Base-by-base conservation (phyloP, 2,113 vertebrate genomes). In the Caranx melampygus region DNA sequence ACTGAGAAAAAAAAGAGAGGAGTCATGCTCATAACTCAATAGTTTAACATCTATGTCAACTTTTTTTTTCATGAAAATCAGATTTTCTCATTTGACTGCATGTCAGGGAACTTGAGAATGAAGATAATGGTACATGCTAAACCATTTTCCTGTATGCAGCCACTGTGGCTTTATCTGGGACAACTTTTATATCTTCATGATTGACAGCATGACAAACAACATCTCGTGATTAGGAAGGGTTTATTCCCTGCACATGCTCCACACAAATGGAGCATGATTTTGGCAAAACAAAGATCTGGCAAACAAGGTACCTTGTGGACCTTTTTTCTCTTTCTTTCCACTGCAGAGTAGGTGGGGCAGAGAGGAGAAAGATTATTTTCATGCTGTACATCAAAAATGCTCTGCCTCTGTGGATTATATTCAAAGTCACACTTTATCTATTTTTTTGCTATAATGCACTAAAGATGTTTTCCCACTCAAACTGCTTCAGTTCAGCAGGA, bases 301-400 rank as follows among this genome's bases (percentile, higher is more conserved):
- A 84, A 82, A 77, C 75, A 77, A 54, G 55, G 80, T 63, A 82
- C 75, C 72, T 77, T 45, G 12, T 79, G 67, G 75, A 21, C 49
- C 14, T 20, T 20, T 75, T 57, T 44, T 69, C 35, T 26, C 21
- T 8, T 4, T 33, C 26, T 55, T 51, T 74, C 33, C 21, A 42
- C 57, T 58, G 26, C 40, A 34, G 80, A 75, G 54, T 26, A 74
- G 54, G 26, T 45, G 52, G 54, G 15, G 42, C 4, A 15, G 62
- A 4, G 49, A 55, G 16, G 31, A 18, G 35, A 65, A 13, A 63
- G 60, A 70, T 70, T 57, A 75, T 72, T 75, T 82, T 77, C 42
- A 72, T 59, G 52, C 7, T 58, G 47, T 59, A 59, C 68, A 66
- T 66, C 37, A 5, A 72, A 59, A 74, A 57, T 78, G 49, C 71